Conservation (phyloP, 2,113 vertebrate species). For the Haplotaxodon microlepis region DNA sequence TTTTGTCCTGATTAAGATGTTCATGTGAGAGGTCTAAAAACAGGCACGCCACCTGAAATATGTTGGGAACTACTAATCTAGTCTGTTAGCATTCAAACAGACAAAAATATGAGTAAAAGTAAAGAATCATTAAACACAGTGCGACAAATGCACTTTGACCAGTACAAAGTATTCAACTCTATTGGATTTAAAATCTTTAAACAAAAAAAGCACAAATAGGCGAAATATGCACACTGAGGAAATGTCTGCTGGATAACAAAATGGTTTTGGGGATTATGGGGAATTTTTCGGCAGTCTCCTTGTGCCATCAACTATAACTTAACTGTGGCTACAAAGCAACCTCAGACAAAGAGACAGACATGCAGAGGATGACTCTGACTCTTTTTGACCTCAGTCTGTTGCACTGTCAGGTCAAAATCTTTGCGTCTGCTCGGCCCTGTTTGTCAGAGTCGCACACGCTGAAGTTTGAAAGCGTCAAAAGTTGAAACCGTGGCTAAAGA, state of each 20-base stretch:
- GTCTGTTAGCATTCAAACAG: not conserved
- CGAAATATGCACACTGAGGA: not conserved
- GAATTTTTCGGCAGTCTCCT: not conserved
- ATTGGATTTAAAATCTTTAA: not conserved
- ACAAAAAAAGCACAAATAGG: not conserved
- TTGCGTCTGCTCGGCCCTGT: not conserved
- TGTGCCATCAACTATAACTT: slow-evolving; percentile 2
- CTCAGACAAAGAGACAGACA: slow-evolving; percentile 18
- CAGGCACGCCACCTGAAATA: not conserved
- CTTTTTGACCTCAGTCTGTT: slow-evolving; percentile 10
- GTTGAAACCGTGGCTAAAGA: slow-evolving; percentile 19
- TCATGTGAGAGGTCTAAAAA: not conserved
- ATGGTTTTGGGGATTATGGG: not conserved
- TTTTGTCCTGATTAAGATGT: not conserved
- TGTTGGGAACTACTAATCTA: not conserved
- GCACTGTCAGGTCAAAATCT: not conserved
- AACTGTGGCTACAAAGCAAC: slow-evolving; percentile 8
- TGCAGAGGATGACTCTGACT: not conserved
- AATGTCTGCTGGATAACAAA: not conserved
- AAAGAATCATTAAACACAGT: not conserved
- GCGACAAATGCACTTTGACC: not conserved
- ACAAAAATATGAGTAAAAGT: not conserved
- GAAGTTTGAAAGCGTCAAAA: slow-evolving; percentile 16
- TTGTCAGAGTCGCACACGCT: slow-evolving; percentile 22
- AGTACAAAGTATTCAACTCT: not conserved